A percentile compares a stretch with the other conserved stretches of the same genome.
Evolutionary conservation across 1,140 invertebrate species (phyloP).

Genomic region (Caenorhabditis brenneri): DNA sequence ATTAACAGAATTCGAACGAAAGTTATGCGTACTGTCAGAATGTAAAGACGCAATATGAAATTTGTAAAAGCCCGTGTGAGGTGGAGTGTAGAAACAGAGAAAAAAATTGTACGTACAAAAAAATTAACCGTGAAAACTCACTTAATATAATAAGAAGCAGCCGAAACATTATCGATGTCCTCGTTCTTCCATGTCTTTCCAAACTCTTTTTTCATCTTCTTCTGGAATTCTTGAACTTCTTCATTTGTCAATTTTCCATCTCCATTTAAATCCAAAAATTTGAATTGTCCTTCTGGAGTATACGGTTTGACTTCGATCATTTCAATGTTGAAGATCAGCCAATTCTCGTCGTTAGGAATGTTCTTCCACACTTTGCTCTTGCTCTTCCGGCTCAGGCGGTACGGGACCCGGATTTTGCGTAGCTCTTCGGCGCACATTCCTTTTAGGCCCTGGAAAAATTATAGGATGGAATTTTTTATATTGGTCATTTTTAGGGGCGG

Average conservation of each 20-base stretch:
- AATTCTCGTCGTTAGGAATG: conserved; percentile 70
- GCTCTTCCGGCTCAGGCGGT: conserved; percentile 65
- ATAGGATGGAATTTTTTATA: too few species aligned
- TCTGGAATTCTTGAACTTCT: conserved; percentile 60
- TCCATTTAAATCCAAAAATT: conserved; percentile 67
- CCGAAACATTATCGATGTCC: conserved; percentile 69
- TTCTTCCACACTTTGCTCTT: conserved; percentile 71
- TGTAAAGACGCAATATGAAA: too few species aligned
- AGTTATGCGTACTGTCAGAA: too few species aligned
- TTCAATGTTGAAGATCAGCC: conserved; percentile 67
- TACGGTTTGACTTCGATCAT: conserved; percentile 66
- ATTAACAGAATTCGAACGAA: too few species aligned
- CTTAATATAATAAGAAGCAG: conserved; percentile 68
- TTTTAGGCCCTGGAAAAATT: conserved; percentile 53
- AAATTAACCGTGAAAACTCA: too few species aligned
- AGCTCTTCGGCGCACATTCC: conserved; percentile 69
- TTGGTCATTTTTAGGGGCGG: too few species aligned
- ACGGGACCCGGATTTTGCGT: conserved; percentile 67
- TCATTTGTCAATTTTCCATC: conserved; percentile 61
- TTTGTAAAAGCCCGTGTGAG: too few species aligned
- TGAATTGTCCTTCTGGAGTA: conserved; percentile 63
- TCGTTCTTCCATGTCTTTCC: conserved; percentile 69
- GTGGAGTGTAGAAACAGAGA: too few species aligned
- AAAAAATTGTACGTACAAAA: too few species aligned
- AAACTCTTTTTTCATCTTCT: conserved; percentile 66